These are phyloP conservation scores for Pitangus sulphuratus DNA, from an alignment of 2,797 vertebrate genomes.

Conservation along the genomic window DNA sequence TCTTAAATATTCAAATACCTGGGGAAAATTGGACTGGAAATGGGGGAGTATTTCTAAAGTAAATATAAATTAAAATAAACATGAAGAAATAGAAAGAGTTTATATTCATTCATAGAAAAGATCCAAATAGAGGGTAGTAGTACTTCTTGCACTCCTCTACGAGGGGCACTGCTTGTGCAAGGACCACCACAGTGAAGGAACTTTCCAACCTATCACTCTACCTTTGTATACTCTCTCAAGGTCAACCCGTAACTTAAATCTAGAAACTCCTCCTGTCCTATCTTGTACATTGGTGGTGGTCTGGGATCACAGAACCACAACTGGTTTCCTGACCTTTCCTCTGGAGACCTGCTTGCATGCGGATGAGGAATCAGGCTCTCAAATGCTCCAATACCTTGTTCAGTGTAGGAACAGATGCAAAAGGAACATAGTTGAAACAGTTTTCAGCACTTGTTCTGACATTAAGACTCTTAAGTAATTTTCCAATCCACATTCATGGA, in stretches of 20 bases:
- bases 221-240: neutral
- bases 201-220: neutral
- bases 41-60: neutral
- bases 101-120: neutral
- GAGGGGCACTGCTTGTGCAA: neutral
- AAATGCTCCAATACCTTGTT: neutral
- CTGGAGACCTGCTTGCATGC: neutral
- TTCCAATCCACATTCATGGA: neutral
- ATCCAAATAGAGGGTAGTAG: neutral
- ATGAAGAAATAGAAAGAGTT: neutral
- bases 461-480: neutral
- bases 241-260: neutral
- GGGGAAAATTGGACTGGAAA: conserved; percentile 1
- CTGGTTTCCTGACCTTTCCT: neutral
- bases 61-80: conserved; percentile 27
- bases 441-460: neutral
- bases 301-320: neutral
- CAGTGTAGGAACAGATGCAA: neutral
- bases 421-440: neutral
- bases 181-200: neutral
- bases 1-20: conserved; percentile 11
- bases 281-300: neutral
- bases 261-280: neutral
- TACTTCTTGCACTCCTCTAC: neutral
- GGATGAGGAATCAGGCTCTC: neutral